These are phyloP conservation scores for Dicrostonyx torquatus DNA, from an alignment of 2,797 vertebrate genomes.

Conservation along the genomic window DNA sequence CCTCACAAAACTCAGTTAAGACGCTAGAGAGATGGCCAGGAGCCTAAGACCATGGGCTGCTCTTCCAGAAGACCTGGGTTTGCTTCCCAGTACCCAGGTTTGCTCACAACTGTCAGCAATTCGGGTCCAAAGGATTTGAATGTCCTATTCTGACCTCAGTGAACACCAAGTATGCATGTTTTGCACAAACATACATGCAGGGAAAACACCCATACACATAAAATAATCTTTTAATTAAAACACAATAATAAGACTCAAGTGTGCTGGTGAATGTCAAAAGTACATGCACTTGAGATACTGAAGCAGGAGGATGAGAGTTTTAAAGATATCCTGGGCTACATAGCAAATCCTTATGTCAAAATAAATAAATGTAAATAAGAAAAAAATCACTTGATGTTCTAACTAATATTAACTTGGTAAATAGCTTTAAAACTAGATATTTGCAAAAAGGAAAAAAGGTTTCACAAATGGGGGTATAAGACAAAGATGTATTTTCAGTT, in stretches of 20 bases:
- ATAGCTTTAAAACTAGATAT: slow-evolving; percentile 20
- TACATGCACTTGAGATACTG: not conserved
- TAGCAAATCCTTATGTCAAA: not conserved
- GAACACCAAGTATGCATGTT: not conserved
- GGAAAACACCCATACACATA: not conserved
- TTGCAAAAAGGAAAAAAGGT: not conserved
- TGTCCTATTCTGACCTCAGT: not conserved
- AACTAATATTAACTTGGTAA: not conserved
- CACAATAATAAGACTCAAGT: not conserved
- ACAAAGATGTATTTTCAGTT: not conserved
- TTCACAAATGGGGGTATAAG: not conserved
- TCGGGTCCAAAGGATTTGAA: not conserved
- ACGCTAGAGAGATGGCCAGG: not conserved
- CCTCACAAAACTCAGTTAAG: not conserved
- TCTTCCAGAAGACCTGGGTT: not conserved
- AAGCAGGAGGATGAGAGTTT: not conserved
- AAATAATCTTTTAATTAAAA: not conserved
- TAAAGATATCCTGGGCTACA: not conserved
- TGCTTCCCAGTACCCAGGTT: not conserved
- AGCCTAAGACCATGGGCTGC: not conserved
- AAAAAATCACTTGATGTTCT: not conserved
- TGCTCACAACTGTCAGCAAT: not conserved
- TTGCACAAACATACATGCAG: not conserved
- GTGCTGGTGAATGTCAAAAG: not conserved
- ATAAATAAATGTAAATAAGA: not conserved